phyloP scores from a whole-genome alignment of 2,888 invertebrate species.

The Petrolisthes manimaculis region DNA sequence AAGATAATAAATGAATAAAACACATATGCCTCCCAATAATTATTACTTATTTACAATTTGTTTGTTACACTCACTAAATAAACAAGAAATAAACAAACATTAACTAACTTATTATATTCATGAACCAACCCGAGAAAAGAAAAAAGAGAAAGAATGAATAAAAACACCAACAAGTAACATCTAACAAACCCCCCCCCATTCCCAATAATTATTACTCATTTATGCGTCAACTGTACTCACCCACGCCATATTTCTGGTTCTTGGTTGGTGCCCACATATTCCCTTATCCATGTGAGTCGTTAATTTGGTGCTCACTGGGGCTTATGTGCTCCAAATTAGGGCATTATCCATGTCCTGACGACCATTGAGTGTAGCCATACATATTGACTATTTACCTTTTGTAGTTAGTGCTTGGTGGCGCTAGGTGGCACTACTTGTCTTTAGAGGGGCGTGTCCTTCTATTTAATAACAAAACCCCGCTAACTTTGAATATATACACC shows the following conservation, averaged over 20 bases:
- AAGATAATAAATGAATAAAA: no score
- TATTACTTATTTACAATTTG: no score
- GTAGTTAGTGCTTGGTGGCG: not conserved
- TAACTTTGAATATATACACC: not conserved
- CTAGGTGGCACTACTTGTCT: conserved; percentile 6
- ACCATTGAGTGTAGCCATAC: conserved; percentile 9
- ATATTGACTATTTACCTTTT: conserved; percentile 62
- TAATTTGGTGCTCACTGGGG: conserved; percentile 24
- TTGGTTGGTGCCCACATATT: conserved; percentile 69
- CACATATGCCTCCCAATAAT: no score
- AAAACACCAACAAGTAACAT: not conserved
- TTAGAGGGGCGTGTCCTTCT: conserved; percentile 27
- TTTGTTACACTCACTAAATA: not conserved
- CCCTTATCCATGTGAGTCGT: conserved; percentile 37
- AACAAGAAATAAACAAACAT: not conserved
- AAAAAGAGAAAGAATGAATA: no score
- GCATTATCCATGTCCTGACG: conserved; percentile 17
- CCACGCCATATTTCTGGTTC: conserved; percentile 68
- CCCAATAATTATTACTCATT: not conserved
- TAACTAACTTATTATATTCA: not conserved
- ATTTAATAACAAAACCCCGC: not conserved
- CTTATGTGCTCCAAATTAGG: not conserved
- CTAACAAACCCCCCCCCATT: not conserved
- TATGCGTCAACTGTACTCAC: conserved; percentile 66
- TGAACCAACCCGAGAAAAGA: no score